phyloP scores from a whole-genome alignment of 2,113 vertebrate species.

The Emydura subglobosa region DNA sequence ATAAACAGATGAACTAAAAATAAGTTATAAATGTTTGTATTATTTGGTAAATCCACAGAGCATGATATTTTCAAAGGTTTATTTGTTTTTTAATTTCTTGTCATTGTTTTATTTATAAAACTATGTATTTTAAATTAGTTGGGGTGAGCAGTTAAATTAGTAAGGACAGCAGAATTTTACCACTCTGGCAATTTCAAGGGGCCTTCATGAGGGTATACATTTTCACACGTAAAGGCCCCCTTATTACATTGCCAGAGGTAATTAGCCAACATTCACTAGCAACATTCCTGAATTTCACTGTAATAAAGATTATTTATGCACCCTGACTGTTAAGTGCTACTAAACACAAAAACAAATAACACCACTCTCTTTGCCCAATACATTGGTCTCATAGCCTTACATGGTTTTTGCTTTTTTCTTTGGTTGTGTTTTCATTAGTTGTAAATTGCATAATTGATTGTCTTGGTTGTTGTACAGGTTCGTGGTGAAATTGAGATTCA shows the following conservation, averaged over 20 bases:
- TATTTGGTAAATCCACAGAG: constrained; percentile 38
- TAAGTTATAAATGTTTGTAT: constrained; percentile 60
- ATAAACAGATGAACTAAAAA: constrained; percentile 70
- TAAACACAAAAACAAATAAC: constrained; percentile 69
- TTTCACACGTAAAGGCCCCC: background rate
- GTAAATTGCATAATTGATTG: constrained; percentile 69
- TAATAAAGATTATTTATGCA: constrained; percentile 42
- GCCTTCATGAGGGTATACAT: background rate
- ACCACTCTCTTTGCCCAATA: constrained; percentile 54
- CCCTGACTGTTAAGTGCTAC: constrained; percentile 53
- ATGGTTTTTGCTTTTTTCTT: constrained; percentile 58
- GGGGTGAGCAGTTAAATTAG: background rate
- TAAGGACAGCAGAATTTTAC: constrained; percentile 12
- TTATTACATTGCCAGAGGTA: background rate
- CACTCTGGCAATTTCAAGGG: background rate
- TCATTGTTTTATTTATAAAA: background rate
- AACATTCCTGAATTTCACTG: background rate
- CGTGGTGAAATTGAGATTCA: constrained; percentile 65
- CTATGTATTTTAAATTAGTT: constrained; percentile 28
- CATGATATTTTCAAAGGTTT: background rate
- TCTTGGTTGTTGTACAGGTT: constrained; percentile 58
- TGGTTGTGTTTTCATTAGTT: constrained; percentile 68
- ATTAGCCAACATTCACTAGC: background rate
- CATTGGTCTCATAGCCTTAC: constrained; percentile 55
- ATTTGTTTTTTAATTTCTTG: constrained; percentile 7